phyloP scores from a whole-genome alignment of 2,113 vertebrate genomes.

The Chauna torquata region DNA sequence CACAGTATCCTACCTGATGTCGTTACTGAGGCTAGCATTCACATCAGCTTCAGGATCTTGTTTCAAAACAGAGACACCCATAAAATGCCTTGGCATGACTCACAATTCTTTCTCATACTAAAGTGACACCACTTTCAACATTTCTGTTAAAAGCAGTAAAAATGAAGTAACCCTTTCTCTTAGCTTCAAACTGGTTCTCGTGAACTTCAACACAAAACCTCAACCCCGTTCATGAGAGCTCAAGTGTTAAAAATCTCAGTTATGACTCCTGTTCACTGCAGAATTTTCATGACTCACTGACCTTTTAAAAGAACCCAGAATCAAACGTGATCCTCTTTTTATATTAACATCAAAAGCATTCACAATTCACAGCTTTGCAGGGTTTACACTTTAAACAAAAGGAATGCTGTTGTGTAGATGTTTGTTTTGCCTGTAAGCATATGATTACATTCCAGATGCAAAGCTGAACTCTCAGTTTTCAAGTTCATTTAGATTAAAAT shows the following conservation, averaged over 20 bases:
- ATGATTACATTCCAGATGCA: background rate
- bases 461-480: background rate
- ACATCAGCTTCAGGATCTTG: background rate
- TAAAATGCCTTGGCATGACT: background rate
- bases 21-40: background rate
- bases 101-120: background rate
- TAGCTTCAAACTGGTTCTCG: background rate
- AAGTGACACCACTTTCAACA: background rate
- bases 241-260: background rate
- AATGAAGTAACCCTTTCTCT: background rate
- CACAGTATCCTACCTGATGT: background rate
- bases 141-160: background rate
- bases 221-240: background rate
- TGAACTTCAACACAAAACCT: background rate
- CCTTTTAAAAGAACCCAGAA: background rate
- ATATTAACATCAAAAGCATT: background rate
- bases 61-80: background rate
- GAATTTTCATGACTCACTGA: background rate
- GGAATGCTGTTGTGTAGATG: background rate
- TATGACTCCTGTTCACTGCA: background rate
- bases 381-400: background rate
- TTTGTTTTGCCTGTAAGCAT: background rate
- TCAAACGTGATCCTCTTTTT: background rate
- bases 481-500: background rate
- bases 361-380: background rate